phyloP scores from a whole-genome alignment of 2,113 vertebrate genomes.

The Osmerus eperlanus region DNA sequence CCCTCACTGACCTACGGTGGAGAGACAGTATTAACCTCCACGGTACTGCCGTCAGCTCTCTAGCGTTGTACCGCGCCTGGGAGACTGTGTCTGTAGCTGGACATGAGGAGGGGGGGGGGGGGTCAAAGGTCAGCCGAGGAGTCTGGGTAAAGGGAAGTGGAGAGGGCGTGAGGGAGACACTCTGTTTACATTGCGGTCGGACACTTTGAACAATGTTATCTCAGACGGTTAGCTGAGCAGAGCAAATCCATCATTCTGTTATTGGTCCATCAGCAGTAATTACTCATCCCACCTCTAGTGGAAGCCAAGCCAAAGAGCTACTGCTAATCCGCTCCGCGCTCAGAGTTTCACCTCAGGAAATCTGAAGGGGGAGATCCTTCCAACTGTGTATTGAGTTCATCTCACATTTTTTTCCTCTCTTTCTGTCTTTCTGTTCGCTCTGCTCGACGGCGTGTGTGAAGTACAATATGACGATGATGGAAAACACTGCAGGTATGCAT shows the following conservation, averaged over 20 bases:
- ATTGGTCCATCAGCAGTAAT: conserved; percentile 58
- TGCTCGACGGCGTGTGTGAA: not conserved
- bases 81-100: conserved; percentile 59
- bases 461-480: conserved; percentile 2
- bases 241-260: conserved; percentile 68
- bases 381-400: conserved; percentile 12
- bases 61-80: conserved; percentile 32
- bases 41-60: conserved; percentile 16
- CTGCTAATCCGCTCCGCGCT: conserved; percentile 7
- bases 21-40: conserved; percentile 37
- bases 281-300: conserved; percentile 67
- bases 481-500: conserved; percentile 43
- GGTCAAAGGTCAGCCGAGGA: conserved; percentile 51
- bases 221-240: conserved; percentile 57
- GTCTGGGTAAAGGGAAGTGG: conserved; percentile 51
- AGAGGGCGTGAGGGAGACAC: conserved; percentile 50
- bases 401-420: conserved; percentile 17
- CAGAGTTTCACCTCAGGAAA: conserved; percentile 28
- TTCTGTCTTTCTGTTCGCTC: conserved; percentile 10
- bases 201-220: conserved; percentile 72
- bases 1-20: conserved; percentile 45
- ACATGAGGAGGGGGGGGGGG: conserved; percentile 40
- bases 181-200: conserved; percentile 63
- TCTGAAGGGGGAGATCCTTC: not conserved
- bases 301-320: conserved; percentile 26